These are phyloP conservation scores for Nasonovia ribisnigri DNA, from an alignment of 2,888 invertebrate genomes.

Conservation along the genomic window DNA sequence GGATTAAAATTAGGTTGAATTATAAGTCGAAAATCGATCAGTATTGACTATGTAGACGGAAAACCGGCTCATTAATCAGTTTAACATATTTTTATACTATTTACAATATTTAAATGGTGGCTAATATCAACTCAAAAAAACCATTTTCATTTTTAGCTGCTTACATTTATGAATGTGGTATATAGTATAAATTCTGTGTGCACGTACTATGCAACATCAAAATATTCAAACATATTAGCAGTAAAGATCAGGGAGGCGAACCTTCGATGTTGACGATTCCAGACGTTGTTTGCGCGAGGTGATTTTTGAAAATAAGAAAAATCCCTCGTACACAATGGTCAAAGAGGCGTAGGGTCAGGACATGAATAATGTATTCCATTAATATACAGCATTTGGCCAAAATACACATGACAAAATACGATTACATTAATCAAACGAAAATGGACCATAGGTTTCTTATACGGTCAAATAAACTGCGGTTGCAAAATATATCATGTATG, in stretches of 20 bases:
- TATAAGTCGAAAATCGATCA: background rate
- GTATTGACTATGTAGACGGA: background rate
- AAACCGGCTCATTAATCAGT: background rate
- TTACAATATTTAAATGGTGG: background rate
- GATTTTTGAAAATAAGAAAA: slow-evolving; percentile 43
- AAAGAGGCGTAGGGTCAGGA: slow-evolving; percentile 8
- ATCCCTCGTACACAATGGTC: slow-evolving; percentile 6
- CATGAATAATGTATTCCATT: slow-evolving; percentile 63
- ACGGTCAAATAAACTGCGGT: slow-evolving; percentile 45
- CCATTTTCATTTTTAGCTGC: background rate
- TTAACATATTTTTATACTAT: background rate
- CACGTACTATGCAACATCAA: background rate
- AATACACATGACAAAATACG: slow-evolving; percentile 51
- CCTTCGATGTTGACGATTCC: slow-evolving; percentile 21
- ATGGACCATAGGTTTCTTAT: slow-evolving; percentile 50
- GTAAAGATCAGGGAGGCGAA: background rate
- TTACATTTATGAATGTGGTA: background rate
- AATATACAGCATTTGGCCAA: slow-evolving; percentile 48
- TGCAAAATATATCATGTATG: background rate
- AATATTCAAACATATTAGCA: background rate
- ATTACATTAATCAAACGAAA: slow-evolving; percentile 63
- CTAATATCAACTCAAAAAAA: background rate
- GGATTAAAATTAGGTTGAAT: background rate
- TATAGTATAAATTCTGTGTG: background rate
- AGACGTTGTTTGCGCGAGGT: background rate